phyloP scores from a whole-genome alignment of 30 jellyfish, hydroid and myxozoan species.

The Morbakka virulenta region DNA sequence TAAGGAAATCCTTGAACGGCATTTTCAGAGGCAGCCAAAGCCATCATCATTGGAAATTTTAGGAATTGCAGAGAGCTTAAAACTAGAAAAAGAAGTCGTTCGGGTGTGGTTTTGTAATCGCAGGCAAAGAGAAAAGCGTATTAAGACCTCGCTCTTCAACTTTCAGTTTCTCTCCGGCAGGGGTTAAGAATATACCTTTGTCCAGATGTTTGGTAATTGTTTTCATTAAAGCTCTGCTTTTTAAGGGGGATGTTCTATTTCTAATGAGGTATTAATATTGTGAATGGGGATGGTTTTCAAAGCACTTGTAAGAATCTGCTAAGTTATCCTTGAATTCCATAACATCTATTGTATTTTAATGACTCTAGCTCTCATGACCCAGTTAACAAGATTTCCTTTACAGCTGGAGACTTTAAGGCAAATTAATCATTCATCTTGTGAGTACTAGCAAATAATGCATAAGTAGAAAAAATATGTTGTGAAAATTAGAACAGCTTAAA shows the following conservation, averaged over 20 bases:
- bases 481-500: too few species aligned
- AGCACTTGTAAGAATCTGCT: neutral
- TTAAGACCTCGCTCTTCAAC: conserved; percentile 57
- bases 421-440: too few species aligned
- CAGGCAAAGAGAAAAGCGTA: conserved; percentile 72
- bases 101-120: conserved; percentile 85
- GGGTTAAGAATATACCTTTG: neutral
- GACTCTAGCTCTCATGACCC: too few species aligned
- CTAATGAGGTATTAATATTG: neutral
- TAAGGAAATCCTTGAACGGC: conserved; percentile 70
- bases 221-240: neutral
- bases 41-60: conserved; percentile 75
- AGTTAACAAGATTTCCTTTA: too few species aligned
- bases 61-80: conserved; percentile 76
- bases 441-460: too few species aligned
- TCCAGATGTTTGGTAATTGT: neutral
- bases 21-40: conserved; percentile 76
- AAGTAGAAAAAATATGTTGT: too few species aligned
- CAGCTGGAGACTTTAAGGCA: too few species aligned
- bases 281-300: neutral
- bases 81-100: conserved; percentile 73
- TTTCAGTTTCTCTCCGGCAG: conserved; percentile 60
- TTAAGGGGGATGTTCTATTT: neutral
- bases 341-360: too few species aligned
- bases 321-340: too few species aligned